Conservation (phyloP, 2,113 vertebrate genomes). For the Notothenia rossii region DNA sequence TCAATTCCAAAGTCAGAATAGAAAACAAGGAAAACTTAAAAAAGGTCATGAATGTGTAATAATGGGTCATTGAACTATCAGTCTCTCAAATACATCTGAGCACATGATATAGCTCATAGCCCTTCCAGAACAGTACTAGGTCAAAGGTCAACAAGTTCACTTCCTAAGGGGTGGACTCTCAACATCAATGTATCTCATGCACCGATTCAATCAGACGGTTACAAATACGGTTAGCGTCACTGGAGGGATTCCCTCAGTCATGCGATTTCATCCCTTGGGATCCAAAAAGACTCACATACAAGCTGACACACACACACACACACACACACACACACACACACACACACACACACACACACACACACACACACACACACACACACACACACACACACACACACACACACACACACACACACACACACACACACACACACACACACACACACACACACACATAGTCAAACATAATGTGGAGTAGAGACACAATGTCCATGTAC, state of each 20-base stretch:
- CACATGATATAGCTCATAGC: not conserved
- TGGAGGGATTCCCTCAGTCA: conserved; percentile 46
- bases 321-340: conserved; percentile 5
- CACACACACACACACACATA: conserved; percentile 22
- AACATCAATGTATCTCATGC: conserved; percentile 8
- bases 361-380: too few relatives aligned
- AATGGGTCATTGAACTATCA: conserved; percentile 6
- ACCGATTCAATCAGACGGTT: conserved; percentile 43
- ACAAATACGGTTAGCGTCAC: conserved; percentile 38
- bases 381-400: conserved; percentile 17
- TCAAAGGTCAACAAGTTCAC: conserved; percentile 42
- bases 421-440: conserved; percentile 12
- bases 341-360: not conserved
- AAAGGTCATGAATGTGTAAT: conserved; percentile 6
- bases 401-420: not conserved
- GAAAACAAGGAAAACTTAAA: conserved; percentile 9
- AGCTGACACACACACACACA: conserved; percentile 17
- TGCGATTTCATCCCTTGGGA: conserved; percentile 27
- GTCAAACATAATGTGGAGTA: conserved; percentile 3
- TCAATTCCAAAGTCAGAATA: conserved; percentile 2
- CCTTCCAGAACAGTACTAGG: conserved; percentile 32
- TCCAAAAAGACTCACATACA: conserved; percentile 29
- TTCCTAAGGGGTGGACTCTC: conserved; percentile 21
- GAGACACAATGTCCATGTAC: conserved; percentile 2
- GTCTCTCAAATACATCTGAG: conserved; percentile 17